A percentile compares a stretch with the other conserved stretches of the same genome.
These are phyloP conservation scores for Chelonia mydas DNA, from an alignment of 2,797 vertebrate genomes.

Conservation along the genomic window DNA sequence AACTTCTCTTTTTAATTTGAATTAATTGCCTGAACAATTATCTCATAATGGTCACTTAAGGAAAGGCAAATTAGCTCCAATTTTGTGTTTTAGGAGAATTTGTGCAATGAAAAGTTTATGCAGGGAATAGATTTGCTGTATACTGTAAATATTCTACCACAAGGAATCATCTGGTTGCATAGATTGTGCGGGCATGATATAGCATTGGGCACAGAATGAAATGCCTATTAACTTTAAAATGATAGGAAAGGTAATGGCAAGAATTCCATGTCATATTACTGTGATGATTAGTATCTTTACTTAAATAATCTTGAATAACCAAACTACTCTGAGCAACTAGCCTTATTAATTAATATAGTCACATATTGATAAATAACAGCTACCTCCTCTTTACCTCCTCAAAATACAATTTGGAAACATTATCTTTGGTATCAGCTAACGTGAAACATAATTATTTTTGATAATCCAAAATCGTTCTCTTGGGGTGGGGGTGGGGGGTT, in stretches of 20 bases:
- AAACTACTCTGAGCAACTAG: neutral
- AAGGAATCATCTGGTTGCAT: neutral
- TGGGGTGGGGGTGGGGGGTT: neutral
- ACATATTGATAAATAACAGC: neutral
- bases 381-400: neutral
- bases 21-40: neutral
- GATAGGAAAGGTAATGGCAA: neutral
- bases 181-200: neutral
- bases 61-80: neutral
- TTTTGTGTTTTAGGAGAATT: neutral
- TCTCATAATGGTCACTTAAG: neutral
- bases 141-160: neutral
- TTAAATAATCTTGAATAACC: neutral
- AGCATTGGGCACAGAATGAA: neutral
- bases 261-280: neutral
- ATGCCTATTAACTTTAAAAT: neutral
- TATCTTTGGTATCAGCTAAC: neutral
- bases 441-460: neutral
- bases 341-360: neutral
- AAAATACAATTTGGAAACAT: neutral
- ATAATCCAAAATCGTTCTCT: neutral
- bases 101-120: neutral
- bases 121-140: neutral
- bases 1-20: neutral
- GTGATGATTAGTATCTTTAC: neutral